Conservation (phyloP, 2,797 vertebrate species). For the Sparidentex hasta region DNA sequence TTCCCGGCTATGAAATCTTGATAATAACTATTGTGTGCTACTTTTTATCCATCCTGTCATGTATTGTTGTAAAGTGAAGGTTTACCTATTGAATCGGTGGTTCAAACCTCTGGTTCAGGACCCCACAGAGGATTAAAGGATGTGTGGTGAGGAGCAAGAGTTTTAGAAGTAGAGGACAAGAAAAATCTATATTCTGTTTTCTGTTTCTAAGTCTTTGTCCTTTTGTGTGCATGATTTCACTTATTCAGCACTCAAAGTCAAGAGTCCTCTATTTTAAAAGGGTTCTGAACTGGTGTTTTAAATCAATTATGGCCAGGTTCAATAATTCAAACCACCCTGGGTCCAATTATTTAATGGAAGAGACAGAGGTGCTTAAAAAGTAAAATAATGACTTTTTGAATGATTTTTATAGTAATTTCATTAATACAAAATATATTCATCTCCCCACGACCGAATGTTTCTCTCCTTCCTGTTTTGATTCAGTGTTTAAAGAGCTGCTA, state of each 20-base stretch:
- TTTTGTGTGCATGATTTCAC: not conserved
- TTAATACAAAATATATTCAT: not conserved
- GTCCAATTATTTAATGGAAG: not conserved
- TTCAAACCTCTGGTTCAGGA: not conserved
- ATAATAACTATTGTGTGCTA: not conserved
- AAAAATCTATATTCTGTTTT: not conserved
- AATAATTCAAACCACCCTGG: not conserved
- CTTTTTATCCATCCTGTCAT: not conserved
- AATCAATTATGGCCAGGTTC: not conserved
- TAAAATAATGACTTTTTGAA: not conserved
- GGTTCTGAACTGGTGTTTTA: not conserved
- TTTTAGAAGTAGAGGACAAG: not conserved
- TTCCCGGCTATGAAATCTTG: not conserved
- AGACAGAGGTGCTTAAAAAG: not conserved
- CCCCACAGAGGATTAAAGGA: not conserved
- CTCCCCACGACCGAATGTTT: not conserved
- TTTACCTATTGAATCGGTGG: not conserved
- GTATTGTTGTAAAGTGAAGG: not conserved
- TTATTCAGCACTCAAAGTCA: not conserved
- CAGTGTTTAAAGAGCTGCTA: conserved; percentile 98
- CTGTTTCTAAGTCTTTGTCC: not conserved
- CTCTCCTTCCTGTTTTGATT: not conserved
- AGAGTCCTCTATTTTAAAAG: not conserved
- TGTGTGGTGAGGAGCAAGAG: too few relatives aligned
- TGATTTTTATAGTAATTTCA: not conserved